Base-by-base conservation (phyloP, 2,797 vertebrate species). In the Myripristis jacobus region DNA sequence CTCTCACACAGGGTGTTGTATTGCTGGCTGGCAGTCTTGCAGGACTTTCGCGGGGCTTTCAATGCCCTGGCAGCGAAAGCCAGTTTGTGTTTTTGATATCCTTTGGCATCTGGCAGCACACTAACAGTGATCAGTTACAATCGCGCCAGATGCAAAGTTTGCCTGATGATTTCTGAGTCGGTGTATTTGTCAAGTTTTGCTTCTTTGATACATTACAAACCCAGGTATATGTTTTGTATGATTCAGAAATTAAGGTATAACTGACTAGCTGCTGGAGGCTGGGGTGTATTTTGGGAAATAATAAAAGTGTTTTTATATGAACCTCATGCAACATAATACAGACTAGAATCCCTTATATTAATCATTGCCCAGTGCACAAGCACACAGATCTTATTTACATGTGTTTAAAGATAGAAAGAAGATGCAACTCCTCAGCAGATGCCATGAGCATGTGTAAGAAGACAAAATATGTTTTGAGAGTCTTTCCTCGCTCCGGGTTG, bases 351-450 rank as follows among this genome's bases (percentile, higher is more conserved):
- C 54, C 24, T 58, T 34, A 24, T 60, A 77, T 55, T 79, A 56
- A 77, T 80, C 73, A 77, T 65, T 55, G 69, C 44, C 73, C 64
- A 63, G 85, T 89, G 81, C 80, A 77, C 73, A 31, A 71, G 70
- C 67, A 55, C 71, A 79, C 67, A 83, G 41, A 74, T 82, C 71
- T 83, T 51, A 87, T 87, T 79, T 81, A 85, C 80, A 87, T 80
- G 69, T 55, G 72, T 76, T 67, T 58, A 66, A 74, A 79, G 75
- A 80, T 67, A 91, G 71, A 57, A 41, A 77, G 79, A 70, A 84
- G 82, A 83, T 74, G 66, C 70, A 81, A 86, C 84, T 87, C 83
- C 81, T 87, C 43, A 16, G 63, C 88, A 87, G 81, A 92, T 91
- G 82, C 82, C 71, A 58, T 72, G 80, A 29, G 67, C 77, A 51